Conservation (phyloP, 2,113 vertebrate genomes). For the Daphoenositta chrysoptera region DNA sequence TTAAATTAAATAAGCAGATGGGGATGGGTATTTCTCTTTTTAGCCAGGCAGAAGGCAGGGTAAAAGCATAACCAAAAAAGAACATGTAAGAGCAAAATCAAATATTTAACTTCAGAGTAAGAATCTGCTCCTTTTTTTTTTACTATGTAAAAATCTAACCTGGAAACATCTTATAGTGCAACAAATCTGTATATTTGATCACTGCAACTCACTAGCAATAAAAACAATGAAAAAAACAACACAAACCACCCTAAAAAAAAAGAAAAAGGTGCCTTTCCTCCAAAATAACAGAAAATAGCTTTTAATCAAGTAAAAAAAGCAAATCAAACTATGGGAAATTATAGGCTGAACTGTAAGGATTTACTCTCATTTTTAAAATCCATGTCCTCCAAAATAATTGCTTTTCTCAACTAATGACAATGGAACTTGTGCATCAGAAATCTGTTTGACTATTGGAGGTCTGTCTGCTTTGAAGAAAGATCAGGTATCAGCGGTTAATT, state of each 20-base stretch:
- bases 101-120: background rate
- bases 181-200: background rate
- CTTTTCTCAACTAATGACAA: background rate
- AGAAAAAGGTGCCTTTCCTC: accelerated
- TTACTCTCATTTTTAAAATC: background rate
- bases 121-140: background rate
- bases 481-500: background rate
- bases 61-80: background rate
- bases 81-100: background rate
- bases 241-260: background rate
- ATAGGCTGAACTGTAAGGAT: background rate
- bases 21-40: background rate
- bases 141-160: background rate
- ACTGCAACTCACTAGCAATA: background rate
- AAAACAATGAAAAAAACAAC: background rate
- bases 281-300: background rate
- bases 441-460: background rate
- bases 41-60: background rate
- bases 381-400: background rate
- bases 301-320: background rate
- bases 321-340: background rate
- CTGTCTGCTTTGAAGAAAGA: background rate
- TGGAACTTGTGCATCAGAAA: background rate
- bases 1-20: background rate
- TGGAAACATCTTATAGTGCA: background rate